Percentiles rank a stretch among this genome's conserved stretches.
Conservation (phyloP, 2,888 invertebrate species). For the Encarsia formosa region DNA sequence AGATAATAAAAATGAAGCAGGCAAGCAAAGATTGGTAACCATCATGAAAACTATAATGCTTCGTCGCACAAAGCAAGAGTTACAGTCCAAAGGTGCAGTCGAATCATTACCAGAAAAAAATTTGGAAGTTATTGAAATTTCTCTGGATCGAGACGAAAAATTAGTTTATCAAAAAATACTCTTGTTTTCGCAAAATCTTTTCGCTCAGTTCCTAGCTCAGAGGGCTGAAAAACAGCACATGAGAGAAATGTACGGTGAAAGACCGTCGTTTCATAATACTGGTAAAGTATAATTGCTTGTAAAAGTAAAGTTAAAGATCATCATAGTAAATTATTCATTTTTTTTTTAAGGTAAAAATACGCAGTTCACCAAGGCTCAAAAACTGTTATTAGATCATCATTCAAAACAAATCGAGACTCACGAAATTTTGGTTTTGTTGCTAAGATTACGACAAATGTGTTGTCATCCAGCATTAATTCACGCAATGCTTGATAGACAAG, state of each 20-base stretch:
- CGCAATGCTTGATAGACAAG: conserved; percentile 55
- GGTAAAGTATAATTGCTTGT: conserved; percentile 22
- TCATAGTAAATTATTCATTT: background rate
- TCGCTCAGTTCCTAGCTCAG: conserved; percentile 73
- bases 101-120: conserved; percentile 61
- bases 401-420: conserved; percentile 53
- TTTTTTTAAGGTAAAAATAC: conserved; percentile 1
- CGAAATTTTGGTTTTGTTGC: conserved; percentile 73
- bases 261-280: conserved; percentile 12
- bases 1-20: conserved; percentile 74
- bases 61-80: conserved; percentile 80
- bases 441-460: conserved; percentile 83
- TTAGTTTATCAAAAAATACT: conserved; percentile 74
- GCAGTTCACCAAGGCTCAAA: conserved; percentile 45
- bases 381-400: conserved; percentile 40
- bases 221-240: conserved; percentile 62
- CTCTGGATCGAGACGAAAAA: conserved; percentile 66
- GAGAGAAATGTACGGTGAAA: conserved; percentile 33
- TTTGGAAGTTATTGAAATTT: conserved; percentile 58
- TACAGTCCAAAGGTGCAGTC: conserved; percentile 63
- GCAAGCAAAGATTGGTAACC: conserved; percentile 76
- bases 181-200: conserved; percentile 69
- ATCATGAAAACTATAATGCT: conserved; percentile 82
- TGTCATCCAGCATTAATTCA: conserved; percentile 83
- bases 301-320: background rate